These are phyloP conservation scores for Phrynosoma blainvillii DNA, from an alignment of 2,113 vertebrate genomes.

Conservation along the genomic window DNA sequence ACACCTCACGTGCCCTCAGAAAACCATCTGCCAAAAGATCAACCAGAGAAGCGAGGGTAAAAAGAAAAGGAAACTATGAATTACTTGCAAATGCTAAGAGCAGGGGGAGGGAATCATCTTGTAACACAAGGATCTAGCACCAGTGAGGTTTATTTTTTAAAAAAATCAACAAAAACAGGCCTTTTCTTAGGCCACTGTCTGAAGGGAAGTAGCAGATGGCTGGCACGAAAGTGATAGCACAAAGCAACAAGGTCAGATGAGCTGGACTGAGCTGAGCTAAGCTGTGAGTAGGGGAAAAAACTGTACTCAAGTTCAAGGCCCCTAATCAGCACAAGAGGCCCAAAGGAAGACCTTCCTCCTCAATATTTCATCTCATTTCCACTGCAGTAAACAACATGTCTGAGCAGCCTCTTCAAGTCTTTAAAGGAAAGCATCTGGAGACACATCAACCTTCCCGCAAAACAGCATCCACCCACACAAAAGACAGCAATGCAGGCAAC, in stretches of 20 bases:
- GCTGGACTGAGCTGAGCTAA: neutral
- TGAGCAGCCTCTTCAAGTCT: rapidly evolving
- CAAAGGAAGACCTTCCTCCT: neutral
- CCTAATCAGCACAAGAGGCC: slow-evolving; percentile 35
- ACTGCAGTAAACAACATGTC: rapidly evolving
- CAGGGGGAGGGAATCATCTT: neutral
- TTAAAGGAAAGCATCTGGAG: rapidly evolving
- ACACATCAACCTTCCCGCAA: neutral
- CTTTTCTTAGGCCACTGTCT: rapidly evolving
- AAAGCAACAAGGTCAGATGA: slow-evolving; percentile 40
- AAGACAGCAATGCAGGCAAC: rapidly evolving
- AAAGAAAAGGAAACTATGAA: slow-evolving; percentile 7
- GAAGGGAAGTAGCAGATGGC: neutral
- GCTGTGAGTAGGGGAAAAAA: neutral
- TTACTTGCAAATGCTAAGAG: slow-evolving; percentile 3
- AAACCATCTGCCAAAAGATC: neutral
- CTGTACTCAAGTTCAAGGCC: neutral
- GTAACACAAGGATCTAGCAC: neutral
- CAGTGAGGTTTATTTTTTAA: neutral
- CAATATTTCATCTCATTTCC: rapidly evolving
- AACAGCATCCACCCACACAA: neutral
- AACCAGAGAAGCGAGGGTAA: neutral
- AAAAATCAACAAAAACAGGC: rapidly evolving
- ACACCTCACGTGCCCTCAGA: slow-evolving; percentile 4
- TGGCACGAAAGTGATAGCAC: neutral